Percentiles rank a stretch among this genome's conserved stretches.
These are phyloP conservation scores for Salpingus planirostris DNA, from an alignment of 2,888 invertebrate species.

Conservation along the genomic window DNA sequence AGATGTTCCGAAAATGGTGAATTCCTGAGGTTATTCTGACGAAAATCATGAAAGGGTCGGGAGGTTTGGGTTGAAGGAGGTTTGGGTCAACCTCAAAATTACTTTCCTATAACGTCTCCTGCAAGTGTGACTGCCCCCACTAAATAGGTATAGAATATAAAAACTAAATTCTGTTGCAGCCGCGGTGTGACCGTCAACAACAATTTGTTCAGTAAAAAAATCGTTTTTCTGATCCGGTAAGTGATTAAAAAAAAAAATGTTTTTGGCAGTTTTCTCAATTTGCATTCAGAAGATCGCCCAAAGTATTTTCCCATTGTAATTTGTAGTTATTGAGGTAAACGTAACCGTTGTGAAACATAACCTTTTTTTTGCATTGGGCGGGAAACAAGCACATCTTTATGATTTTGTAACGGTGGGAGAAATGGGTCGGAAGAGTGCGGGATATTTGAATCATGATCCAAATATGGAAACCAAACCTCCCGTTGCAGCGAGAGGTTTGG, in stretches of 20 bases:
- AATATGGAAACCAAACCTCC: slow-evolving; percentile 1
- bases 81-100: background rate
- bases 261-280: background rate
- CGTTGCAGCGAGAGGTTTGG: background rate
- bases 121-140: too few relatives aligned
- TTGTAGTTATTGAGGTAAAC: too few relatives aligned
- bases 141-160: background rate
- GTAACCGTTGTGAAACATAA: background rate
- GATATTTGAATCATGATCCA: background rate
- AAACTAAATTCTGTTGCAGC: slow-evolving; percentile 1
- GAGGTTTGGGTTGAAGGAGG: background rate
- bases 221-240: background rate
- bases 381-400: background rate
- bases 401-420: background rate
- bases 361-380: background rate
- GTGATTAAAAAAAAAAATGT: background rate
- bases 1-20: too few relatives aligned
- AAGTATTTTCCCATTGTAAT: too few relatives aligned
- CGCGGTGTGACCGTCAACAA: background rate
- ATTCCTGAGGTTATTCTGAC: too few relatives aligned
- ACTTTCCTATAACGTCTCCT: background rate
- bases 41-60: background rate
- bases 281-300: background rate
- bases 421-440: background rate
- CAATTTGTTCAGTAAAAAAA: background rate